phyloP scores from a whole-genome alignment of 2,113 vertebrate species.

The Rissa tridactyla region DNA sequence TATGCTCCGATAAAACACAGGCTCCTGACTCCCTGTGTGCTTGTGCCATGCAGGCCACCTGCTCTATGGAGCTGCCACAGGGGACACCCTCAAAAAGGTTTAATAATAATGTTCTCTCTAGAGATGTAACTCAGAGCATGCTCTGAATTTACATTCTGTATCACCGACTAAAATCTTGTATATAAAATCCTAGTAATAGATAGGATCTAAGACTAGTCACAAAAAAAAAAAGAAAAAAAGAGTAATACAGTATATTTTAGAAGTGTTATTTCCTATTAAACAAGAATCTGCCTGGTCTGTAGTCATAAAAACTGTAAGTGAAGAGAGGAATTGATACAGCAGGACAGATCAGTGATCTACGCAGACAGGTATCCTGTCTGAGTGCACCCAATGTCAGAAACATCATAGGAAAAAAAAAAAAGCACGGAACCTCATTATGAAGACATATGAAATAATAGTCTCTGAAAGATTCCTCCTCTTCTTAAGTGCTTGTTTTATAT shows the following conservation, averaged over 20 bases:
- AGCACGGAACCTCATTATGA: neutral
- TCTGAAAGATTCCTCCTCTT: neutral
- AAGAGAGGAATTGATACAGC: neutral
- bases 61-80: constrained; percentile 63
- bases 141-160: constrained; percentile 49
- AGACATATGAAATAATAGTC: neutral
- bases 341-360: neutral
- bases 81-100: constrained; percentile 64
- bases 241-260: neutral
- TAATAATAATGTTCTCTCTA: constrained; percentile 57
- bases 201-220: neutral
- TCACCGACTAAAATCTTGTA: constrained; percentile 33
- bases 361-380: neutral
- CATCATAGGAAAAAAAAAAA: neutral
- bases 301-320: neutral
- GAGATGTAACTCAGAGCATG: constrained; percentile 49
- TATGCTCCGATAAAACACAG: constrained; percentile 68
- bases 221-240: neutral
- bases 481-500: neutral
- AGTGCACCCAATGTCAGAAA: neutral
- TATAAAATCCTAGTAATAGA: constrained; percentile 9
- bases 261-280: neutral
- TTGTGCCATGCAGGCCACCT: constrained; percentile 65
- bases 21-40: constrained; percentile 56
- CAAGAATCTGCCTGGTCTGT: neutral